These are phyloP conservation scores for Psylliodes chrysocephalus DNA, from an alignment of 2,888 invertebrate species.

Conservation along the genomic window DNA sequence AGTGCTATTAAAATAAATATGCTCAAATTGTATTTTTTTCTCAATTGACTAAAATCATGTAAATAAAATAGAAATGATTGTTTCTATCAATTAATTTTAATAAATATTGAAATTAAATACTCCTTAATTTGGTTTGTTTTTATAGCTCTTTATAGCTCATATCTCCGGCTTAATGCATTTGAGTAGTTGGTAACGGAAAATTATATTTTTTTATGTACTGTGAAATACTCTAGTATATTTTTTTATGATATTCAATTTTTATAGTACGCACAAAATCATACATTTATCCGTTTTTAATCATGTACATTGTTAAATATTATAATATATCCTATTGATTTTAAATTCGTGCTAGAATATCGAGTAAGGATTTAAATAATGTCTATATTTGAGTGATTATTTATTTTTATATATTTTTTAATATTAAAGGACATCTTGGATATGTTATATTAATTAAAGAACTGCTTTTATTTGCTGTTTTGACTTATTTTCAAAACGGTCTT, in stretches of 20 bases:
- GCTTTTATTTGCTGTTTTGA: slow-evolving; percentile 11
- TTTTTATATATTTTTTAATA: too few relatives aligned
- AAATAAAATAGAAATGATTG: too few relatives aligned
- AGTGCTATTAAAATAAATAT: too few relatives aligned
- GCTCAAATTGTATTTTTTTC: too few relatives aligned
- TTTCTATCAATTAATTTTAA: too few relatives aligned
- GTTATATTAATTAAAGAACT: background rate
- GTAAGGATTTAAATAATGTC: too few relatives aligned
- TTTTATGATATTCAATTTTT: background rate
- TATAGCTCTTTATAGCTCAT: slow-evolving; percentile 4
- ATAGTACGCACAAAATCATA: background rate
- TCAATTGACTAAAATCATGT: too few relatives aligned
- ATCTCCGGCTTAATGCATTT: background rate
- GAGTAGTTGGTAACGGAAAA: background rate
- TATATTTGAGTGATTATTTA: too few relatives aligned
- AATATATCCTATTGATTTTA: too few relatives aligned
- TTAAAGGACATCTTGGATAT: background rate
- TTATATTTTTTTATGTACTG: slow-evolving; percentile 6
- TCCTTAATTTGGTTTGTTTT: background rate
- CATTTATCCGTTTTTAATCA: background rate
- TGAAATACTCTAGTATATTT: slow-evolving; percentile 12
- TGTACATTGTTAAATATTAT: background rate
- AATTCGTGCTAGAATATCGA: background rate
- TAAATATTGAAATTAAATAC: too few relatives aligned
- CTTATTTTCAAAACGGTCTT: background rate